A percentile compares a stretch with the other conserved stretches of the same genome.
phyloP scores from a whole-genome alignment of 2,888 invertebrate species.

The Malachius bipustulatus region DNA sequence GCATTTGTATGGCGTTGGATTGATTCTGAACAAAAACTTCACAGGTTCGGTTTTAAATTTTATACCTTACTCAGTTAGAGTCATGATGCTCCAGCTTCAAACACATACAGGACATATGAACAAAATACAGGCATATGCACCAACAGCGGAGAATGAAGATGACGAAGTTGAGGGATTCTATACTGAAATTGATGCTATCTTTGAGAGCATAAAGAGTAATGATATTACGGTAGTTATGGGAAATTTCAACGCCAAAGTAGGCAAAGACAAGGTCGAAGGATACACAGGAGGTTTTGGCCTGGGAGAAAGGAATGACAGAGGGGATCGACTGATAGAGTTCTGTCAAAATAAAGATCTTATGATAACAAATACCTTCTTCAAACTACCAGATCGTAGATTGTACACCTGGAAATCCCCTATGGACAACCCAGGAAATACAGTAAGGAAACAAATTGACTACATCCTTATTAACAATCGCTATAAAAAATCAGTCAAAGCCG shows the following conservation, averaged over 20 bases:
- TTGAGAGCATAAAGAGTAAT: too few relatives aligned
- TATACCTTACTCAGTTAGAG: neutral
- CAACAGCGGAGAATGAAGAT: too few relatives aligned
- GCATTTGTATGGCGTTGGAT: neutral
- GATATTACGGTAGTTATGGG: slow-evolving; percentile 4
- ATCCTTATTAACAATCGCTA: neutral
- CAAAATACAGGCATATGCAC: too few relatives aligned
- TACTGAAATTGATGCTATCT: too few relatives aligned
- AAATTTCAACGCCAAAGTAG: slow-evolving; percentile 2
- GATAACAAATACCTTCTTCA: slow-evolving; percentile 1
- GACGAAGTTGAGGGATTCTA: slow-evolving; percentile 1
- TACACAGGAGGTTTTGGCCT: neutral
- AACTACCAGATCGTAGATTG: slow-evolving; percentile 3
- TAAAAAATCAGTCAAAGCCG: neutral
- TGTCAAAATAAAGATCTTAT: slow-evolving; percentile 2
- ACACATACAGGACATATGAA: neutral
- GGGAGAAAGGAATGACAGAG: slow-evolving; percentile 2
- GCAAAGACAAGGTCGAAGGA: neutral
- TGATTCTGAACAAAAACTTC: neutral
- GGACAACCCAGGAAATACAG: neutral
- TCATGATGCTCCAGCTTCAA: neutral
- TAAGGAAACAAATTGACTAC: neutral
- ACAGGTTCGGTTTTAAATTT: neutral
- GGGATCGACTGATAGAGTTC: slow-evolving; percentile 4
- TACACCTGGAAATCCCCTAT: slow-evolving; percentile 5